Conservation (phyloP, 2,888 invertebrate genomes). For the Boloria selene region DNA sequence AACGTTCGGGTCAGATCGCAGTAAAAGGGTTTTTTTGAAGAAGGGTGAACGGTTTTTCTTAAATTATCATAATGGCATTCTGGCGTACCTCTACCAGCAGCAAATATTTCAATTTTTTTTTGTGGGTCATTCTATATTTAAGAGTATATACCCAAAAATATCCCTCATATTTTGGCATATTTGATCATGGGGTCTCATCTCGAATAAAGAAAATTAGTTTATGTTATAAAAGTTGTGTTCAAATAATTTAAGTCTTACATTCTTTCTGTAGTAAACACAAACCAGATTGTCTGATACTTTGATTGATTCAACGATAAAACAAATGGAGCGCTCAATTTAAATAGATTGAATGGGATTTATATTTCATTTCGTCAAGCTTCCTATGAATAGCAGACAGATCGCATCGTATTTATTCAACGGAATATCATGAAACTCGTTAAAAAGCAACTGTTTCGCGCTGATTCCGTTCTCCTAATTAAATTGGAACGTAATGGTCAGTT, state of each 20-base stretch:
- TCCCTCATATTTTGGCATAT: constrained; percentile 1
- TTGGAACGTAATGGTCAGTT: constrained; percentile 33
- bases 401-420: constrained; percentile 41
- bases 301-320: constrained; percentile 75
- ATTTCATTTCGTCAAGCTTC: constrained; percentile 70
- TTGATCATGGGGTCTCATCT: neutral
- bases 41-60: constrained; percentile 68
- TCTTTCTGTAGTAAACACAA: constrained; percentile 48
- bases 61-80: constrained; percentile 75
- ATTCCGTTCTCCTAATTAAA: constrained; percentile 54
- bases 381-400: constrained; percentile 51
- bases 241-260: neutral
- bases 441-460: constrained; percentile 48
- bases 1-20: constrained; percentile 66
- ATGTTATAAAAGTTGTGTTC: constrained; percentile 3
- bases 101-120: constrained; percentile 72
- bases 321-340: constrained; percentile 77
- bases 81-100: constrained; percentile 66
- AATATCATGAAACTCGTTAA: constrained; percentile 52
- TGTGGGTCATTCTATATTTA: constrained; percentile 49
- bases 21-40: constrained; percentile 61
- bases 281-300: constrained; percentile 66
- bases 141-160: neutral
- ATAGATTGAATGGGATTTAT: constrained; percentile 78
- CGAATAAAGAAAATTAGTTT: constrained; percentile 4